Evolutionary conservation across 2,888 invertebrate genomes (phyloP).

Genomic region (Pantelozetes paolii): DNA sequence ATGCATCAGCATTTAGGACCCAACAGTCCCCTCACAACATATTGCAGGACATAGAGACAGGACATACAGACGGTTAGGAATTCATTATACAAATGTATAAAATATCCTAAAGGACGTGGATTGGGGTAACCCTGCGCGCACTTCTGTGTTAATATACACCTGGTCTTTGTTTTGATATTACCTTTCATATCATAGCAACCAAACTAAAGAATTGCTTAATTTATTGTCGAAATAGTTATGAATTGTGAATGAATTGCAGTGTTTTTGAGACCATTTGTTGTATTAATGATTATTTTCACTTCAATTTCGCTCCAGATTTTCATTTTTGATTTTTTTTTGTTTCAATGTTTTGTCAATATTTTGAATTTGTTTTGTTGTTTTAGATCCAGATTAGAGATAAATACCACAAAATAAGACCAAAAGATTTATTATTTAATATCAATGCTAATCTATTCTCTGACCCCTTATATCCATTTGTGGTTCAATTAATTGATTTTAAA

Average conservation of each 20-base stretch:
- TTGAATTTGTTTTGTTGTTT: not conserved
- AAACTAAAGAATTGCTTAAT: no score
- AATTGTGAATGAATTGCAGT: no score
- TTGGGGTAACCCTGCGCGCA: not conserved
- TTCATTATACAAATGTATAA: not conserved
- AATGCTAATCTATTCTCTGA: not conserved
- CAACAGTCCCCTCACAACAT: slow-evolving; percentile 10
- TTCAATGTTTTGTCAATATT: not conserved
- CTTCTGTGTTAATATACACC: slow-evolving; percentile 14
- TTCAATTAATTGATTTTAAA: not conserved
- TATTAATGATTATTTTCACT: no score
- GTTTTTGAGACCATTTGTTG: no score
- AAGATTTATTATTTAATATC: no score
- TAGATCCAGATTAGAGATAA: not conserved
- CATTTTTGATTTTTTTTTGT: no score
- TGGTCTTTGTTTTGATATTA: slow-evolving; percentile 26
- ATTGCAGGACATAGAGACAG: slow-evolving; percentile 15
- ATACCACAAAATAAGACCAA: no score
- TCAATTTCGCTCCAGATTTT: no score
- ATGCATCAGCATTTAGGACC: slow-evolving; percentile 23
- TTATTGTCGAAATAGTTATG: no score
- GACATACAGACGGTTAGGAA: not conserved
- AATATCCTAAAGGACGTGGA: not conserved
- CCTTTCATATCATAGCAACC: slow-evolving; percentile 12
- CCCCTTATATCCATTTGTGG: not conserved